Evolutionary conservation across 2,888 invertebrate genomes (phyloP).

Genomic region (Sminthurides aquaticus): DNA sequence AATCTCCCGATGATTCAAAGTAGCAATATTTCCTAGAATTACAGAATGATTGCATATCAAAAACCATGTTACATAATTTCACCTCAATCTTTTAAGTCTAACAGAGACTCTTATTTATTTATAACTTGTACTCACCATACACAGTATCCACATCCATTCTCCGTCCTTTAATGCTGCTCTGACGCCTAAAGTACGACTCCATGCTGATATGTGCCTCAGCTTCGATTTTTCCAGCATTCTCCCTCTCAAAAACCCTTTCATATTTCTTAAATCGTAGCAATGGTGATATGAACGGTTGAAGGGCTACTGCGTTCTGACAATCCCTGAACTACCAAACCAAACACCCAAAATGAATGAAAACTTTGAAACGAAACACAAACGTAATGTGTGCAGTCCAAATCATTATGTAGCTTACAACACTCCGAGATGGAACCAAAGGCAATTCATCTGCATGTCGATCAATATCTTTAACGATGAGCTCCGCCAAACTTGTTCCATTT

Average conservation of each 20-base stretch:
- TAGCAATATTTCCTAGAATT: too few species aligned
- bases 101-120: too few species aligned
- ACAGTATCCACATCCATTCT: too few species aligned
- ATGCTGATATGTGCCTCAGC: background rate
- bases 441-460: background rate
- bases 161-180: too few species aligned
- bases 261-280: background rate
- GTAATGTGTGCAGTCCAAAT: background rate
- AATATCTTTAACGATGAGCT: background rate
- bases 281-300: background rate
- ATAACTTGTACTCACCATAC: too few species aligned
- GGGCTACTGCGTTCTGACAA: background rate
- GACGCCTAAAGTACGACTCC: background rate
- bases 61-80: background rate
- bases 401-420: too few species aligned
- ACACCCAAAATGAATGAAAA: background rate
- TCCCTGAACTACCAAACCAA: background rate
- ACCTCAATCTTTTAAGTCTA: background rate
- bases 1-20: background rate
- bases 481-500: background rate
- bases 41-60: too few species aligned
- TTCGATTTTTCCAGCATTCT: background rate
- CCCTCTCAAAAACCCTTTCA: background rate
- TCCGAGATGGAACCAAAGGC: background rate
- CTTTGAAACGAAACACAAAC: background rate